A percentile compares a stretch with the other conserved stretches of the same genome.
Evolutionary conservation across 2,888 invertebrate species (phyloP).

Genomic region (Buathra laborator): DNA sequence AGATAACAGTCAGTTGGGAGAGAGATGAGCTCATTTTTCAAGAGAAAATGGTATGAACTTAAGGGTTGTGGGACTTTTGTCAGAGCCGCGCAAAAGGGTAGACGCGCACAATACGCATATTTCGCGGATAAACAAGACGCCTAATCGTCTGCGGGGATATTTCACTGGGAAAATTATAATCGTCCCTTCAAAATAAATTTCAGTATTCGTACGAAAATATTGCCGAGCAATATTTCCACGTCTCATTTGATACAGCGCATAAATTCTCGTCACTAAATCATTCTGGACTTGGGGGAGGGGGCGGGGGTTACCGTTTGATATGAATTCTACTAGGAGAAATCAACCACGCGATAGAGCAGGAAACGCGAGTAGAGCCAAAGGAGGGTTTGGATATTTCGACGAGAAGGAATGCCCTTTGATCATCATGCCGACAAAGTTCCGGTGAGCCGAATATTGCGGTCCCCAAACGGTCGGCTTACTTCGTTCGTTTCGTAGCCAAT

Average conservation of each 20-base stretch:
- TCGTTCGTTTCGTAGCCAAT: slow-evolving; percentile 25
- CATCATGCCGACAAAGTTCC: slow-evolving; percentile 74
- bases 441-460: slow-evolving; percentile 66
- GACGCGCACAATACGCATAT: background rate
- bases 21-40: background rate
- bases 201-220: too few relatives aligned
- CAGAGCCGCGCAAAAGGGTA: background rate
- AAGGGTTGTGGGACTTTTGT: background rate
- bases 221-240: background rate
- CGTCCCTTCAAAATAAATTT: too few relatives aligned
- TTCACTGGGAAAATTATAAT: too few relatives aligned
- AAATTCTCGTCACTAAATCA: slow-evolving; percentile 38
- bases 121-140: background rate
- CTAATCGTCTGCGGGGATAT: background rate
- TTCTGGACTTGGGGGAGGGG: slow-evolving; percentile 22
- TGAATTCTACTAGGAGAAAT: slow-evolving; percentile 57
- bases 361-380: slow-evolving; percentile 38
- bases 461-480: slow-evolving; percentile 61
- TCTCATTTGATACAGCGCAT: background rate
- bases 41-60: background rate
- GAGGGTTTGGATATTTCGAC: slow-evolving; percentile 74
- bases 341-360: slow-evolving; percentile 26
- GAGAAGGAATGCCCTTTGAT: slow-evolving; percentile 80
- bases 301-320: slow-evolving; percentile 51
- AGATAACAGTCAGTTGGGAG: background rate